Evolutionary conservation across 1,140 invertebrate species (phyloP).

Genomic region (Drosophila neocordata): DNA sequence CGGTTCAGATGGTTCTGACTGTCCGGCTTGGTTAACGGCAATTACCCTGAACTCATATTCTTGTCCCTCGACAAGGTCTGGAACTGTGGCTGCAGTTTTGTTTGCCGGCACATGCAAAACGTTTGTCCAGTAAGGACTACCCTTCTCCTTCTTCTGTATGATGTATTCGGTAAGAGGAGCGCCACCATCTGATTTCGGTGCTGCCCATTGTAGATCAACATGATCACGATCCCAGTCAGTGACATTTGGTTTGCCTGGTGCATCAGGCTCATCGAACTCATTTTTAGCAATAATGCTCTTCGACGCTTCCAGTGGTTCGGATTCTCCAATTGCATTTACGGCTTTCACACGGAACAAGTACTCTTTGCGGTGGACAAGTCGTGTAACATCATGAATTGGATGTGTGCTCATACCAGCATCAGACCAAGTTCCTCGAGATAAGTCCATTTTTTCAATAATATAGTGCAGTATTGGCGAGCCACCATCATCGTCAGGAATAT

Average conservation of each 20-base stretch:
- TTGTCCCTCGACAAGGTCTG: slow-evolving; percentile 95
- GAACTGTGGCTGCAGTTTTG: slow-evolving; percentile 91
- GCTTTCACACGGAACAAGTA: slow-evolving; percentile 96
- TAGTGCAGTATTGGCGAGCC: slow-evolving; percentile 98
- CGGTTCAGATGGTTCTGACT: slow-evolving; percentile 96
- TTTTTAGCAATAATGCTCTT: slow-evolving; percentile 96
- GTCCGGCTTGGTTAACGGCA: slow-evolving; percentile 97
- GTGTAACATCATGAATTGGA: slow-evolving; percentile 91
- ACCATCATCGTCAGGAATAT: slow-evolving; percentile 93
- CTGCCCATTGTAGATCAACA: slow-evolving; percentile 94
- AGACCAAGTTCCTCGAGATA: slow-evolving; percentile 96
- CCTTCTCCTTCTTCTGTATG: slow-evolving; percentile 98
- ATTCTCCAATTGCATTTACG: slow-evolving; percentile 97
- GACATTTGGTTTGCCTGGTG: slow-evolving; percentile 94
- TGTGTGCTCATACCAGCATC: slow-evolving; percentile 94
- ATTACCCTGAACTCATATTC: slow-evolving; percentile 98
- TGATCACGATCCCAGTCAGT: slow-evolving; percentile 97
- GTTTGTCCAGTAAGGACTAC: slow-evolving; percentile 95
- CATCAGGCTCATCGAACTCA: slow-evolving; percentile 95
- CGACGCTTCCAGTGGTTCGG: slow-evolving; percentile 93
- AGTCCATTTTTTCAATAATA: slow-evolving; percentile 98
- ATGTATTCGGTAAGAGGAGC: slow-evolving; percentile 96
- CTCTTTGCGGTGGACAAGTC: slow-evolving; percentile 96
- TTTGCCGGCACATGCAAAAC: slow-evolving; percentile 92
- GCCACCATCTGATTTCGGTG: slow-evolving; percentile 94